These are phyloP conservation scores for Quiscalus mexicanus DNA, from an alignment of 2,113 vertebrate genomes.

Conservation along the genomic window DNA sequence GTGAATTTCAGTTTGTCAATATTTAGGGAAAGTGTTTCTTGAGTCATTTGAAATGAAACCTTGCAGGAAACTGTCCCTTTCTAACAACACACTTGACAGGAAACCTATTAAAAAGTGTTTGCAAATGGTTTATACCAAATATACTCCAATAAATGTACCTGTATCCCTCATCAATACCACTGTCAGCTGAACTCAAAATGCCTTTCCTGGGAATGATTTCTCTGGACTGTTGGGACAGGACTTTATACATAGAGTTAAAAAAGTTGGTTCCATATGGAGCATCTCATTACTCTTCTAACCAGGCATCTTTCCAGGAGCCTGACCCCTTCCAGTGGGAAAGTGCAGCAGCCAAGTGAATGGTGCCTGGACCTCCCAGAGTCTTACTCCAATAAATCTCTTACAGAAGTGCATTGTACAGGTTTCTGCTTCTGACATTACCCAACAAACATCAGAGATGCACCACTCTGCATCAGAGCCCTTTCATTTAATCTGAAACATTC, in stretches of 20 bases:
- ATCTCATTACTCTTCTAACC: neutral
- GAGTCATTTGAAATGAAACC: neutral
- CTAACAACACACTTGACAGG: neutral
- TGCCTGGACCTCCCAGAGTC: neutral
- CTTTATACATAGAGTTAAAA: neutral
- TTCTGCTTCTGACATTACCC: neutral
- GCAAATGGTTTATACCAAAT: neutral
- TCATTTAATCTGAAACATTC: neutral
- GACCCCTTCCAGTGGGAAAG: neutral
- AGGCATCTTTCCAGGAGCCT: conserved; percentile 9
- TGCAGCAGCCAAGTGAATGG: neutral
- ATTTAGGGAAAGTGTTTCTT: neutral
- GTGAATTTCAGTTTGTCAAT: neutral
- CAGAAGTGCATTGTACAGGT: neutral
- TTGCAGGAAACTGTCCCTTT: neutral
- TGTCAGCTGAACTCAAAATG: neutral
- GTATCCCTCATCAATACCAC: neutral
- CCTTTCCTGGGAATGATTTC: neutral
- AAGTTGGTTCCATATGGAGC: neutral
- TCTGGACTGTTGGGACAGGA: neutral
- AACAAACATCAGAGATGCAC: neutral
- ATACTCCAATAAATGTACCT: neutral
- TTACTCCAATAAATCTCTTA: neutral
- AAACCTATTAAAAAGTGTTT: neutral
- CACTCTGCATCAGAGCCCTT: neutral